Percentiles rank a stretch among this genome's conserved stretches.
phyloP scores from a whole-genome alignment of 2,113 vertebrate genomes.

The Coryphaenoides rupestris region DNA sequence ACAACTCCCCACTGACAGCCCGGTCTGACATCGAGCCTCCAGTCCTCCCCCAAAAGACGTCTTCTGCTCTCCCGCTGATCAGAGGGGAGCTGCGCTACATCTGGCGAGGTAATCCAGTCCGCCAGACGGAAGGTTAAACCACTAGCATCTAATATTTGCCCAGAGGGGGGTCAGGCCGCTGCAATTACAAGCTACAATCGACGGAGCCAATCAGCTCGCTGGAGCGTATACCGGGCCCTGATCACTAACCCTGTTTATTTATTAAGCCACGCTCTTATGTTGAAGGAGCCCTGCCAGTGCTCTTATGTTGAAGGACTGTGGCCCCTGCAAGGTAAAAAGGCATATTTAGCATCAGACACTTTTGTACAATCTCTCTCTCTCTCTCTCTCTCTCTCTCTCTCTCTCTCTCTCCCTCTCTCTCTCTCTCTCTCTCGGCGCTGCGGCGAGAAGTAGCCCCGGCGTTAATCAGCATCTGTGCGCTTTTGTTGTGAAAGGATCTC shows the following conservation, averaged over 20 bases:
- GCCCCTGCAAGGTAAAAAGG: constrained; percentile 41
- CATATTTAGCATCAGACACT: constrained; percentile 62
- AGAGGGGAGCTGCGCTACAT: constrained; percentile 68
- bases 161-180: constrained; percentile 73
- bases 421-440: background rate
- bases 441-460: constrained; percentile 42
- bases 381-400: constrained; percentile 16
- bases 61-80: constrained; percentile 56
- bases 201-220: constrained; percentile 73
- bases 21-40: constrained; percentile 47
- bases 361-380: constrained; percentile 15
- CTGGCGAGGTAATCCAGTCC: constrained; percentile 70
- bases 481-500: constrained; percentile 68
- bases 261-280: constrained; percentile 75
- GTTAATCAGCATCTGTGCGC: constrained; percentile 74
- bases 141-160: constrained; percentile 79
- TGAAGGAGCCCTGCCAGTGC: constrained; percentile 57
- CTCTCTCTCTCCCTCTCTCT: constrained; percentile 8
- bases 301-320: constrained; percentile 67
- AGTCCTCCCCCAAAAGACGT: constrained; percentile 54
- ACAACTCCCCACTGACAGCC: too few species aligned
- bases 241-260: constrained; percentile 75
- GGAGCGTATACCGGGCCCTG: constrained; percentile 55
- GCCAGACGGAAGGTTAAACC: constrained; percentile 77
- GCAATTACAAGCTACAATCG: constrained; percentile 79